These are phyloP conservation scores for Dromiciops gliroides DNA, from an alignment of 2,113 vertebrate species.

Conservation along the genomic window DNA sequence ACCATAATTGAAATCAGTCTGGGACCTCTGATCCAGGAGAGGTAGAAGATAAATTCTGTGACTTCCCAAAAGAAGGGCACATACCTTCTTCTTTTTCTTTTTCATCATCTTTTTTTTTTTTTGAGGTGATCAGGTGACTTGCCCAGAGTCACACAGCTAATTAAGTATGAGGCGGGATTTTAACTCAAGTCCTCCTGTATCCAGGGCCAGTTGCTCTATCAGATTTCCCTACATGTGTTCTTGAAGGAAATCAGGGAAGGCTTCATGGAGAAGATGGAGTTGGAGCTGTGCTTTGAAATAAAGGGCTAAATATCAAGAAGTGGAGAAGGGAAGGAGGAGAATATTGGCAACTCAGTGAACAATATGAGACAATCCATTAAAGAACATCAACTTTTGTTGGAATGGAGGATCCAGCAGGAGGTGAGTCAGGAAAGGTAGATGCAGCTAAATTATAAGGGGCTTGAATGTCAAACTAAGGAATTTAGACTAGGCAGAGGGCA, in stretches of 20 bases:
- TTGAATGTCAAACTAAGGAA: not conserved
- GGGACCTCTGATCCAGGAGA: not conserved
- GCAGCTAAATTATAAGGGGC: not conserved
- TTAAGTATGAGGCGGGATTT: too few species aligned
- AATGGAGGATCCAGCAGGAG: not conserved
- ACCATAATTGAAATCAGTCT: not conserved
- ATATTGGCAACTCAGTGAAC: not conserved
- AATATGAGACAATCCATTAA: not conserved
- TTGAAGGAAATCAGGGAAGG: not conserved
- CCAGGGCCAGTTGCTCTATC: too few species aligned
- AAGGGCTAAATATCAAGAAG: not conserved
- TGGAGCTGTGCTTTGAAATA: not conserved
- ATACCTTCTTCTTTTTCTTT: too few species aligned
- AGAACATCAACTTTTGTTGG: not conserved
- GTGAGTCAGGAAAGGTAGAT: not conserved
- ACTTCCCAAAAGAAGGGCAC: not conserved
- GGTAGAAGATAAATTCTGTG: not conserved
- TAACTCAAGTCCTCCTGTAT: too few species aligned
- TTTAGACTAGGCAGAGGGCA: not conserved
- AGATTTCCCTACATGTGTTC: not conserved
- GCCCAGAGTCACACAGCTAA: too few species aligned
- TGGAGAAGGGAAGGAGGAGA: not conserved
- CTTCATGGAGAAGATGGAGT: not conserved
- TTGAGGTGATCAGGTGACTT: too few species aligned
- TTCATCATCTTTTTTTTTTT: too few species aligned